Evolutionary conservation across 2,888 invertebrate species (phyloP).

Genomic region (Drosophila colorata): DNA sequence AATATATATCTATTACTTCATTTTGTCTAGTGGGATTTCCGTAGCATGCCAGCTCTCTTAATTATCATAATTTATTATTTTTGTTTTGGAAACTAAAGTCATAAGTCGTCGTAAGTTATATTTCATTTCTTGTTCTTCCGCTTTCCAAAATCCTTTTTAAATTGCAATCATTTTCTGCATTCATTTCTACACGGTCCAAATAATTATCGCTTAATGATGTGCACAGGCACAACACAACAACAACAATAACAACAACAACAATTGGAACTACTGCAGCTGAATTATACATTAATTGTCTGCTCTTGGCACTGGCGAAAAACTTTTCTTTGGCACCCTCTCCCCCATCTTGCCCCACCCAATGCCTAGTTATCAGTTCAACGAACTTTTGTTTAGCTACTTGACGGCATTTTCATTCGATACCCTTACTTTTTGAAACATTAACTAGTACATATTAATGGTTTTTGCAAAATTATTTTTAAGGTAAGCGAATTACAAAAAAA

Average conservation of each 20-base stretch:
- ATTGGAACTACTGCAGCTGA: conserved; percentile 19
- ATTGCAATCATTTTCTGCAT: conserved; percentile 47
- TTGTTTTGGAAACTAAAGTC: not conserved
- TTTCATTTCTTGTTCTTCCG: conserved; percentile 13
- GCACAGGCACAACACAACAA: conserved; percentile 49
- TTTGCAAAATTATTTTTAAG: not conserved
- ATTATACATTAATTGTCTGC: conserved; percentile 68
- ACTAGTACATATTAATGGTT: not conserved
- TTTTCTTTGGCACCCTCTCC: conserved; percentile 15
- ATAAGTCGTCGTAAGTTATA: conserved; percentile 1
- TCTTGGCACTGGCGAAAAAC: conserved; percentile 62
- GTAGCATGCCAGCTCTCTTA: no score
- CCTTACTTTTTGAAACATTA: not conserved
- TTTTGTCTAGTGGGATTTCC: not conserved
- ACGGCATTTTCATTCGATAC: conserved; percentile 15
- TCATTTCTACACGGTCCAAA: conserved; percentile 43
- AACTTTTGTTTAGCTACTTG: conserved; percentile 49
- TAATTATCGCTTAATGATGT: conserved; percentile 81
- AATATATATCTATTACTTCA: not conserved
- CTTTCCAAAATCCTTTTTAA: conserved; percentile 13
- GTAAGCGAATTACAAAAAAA: not conserved
- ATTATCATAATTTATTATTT: conserved; percentile 6
- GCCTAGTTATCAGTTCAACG: conserved; percentile 61
- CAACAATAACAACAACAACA: conserved; percentile 21
- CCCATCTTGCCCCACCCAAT: not conserved